A percentile compares a stretch with the other conserved stretches of the same genome.
phyloP scores from a whole-genome alignment of 2,113 vertebrate genomes.

The Etheostoma spectabile region DNA sequence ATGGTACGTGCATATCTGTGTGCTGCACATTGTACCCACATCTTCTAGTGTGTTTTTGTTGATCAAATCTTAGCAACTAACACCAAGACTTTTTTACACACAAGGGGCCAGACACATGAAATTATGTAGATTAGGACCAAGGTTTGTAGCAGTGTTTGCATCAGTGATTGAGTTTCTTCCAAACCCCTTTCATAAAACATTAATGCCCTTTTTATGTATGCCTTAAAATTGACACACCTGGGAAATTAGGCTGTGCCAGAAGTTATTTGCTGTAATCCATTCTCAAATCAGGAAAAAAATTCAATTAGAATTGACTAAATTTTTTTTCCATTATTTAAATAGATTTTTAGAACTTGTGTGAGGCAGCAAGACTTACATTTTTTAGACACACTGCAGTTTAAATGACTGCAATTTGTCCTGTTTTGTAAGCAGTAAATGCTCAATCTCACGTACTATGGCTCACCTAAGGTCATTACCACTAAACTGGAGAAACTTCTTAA shows the following conservation, averaged over 20 bases:
- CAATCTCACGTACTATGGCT: rapidly evolving
- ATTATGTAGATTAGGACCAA: not conserved
- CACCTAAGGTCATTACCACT: not conserved
- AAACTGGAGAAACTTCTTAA: not conserved
- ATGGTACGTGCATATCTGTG: constrained; percentile 5
- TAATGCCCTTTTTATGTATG: not conserved
- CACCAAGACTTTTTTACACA: not conserved
- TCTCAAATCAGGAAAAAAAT: constrained; percentile 22
- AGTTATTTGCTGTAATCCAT: constrained; percentile 35
- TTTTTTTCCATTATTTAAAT: constrained; percentile 33
- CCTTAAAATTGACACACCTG: not conserved
- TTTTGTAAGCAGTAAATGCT: constrained; percentile 14
- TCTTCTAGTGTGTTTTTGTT: not conserved
- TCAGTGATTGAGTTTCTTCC: not conserved
- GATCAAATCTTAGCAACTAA: not conserved
- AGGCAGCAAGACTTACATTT: constrained; percentile 8
- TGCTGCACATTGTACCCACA: not conserved
- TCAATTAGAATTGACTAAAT: constrained; percentile 31
- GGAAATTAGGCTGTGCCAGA: constrained; percentile 38
- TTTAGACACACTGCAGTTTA: constrained; percentile 5
- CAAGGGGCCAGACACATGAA: not conserved
- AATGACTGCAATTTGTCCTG: constrained; percentile 11
- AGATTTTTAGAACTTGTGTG: constrained; percentile 22
- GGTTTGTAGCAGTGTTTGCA: not conserved
- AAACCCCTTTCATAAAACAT: not conserved